These are phyloP conservation scores for Priocnemis perturbator DNA, from an alignment of 2,888 invertebrate genomes.

Conservation along the genomic window DNA sequence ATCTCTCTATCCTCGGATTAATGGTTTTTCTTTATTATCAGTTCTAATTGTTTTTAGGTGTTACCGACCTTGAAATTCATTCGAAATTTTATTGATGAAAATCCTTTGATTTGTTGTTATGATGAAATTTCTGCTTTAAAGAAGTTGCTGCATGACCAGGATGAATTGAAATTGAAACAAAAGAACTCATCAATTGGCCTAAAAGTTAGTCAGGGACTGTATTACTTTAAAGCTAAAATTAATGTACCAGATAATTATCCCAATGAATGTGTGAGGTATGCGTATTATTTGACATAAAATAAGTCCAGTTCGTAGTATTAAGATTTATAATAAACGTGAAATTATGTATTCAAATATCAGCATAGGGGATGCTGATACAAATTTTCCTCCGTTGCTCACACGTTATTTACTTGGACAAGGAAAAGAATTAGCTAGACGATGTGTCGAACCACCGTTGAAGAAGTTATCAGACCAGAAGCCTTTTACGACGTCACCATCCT, in stretches of 20 bases:
- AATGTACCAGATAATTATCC: conserved; percentile 83
- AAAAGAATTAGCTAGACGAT: conserved; percentile 82
- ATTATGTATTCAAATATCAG: conserved; percentile 69
- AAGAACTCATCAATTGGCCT: conserved; percentile 80
- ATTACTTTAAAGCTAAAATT: conserved; percentile 79
- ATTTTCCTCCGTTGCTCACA: conserved; percentile 81
- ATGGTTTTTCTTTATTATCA: neutral
- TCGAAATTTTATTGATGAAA: conserved; percentile 81
- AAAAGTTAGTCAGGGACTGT: conserved; percentile 78
- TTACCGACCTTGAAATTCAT: conserved; percentile 80
- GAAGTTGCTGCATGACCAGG: conserved; percentile 75
- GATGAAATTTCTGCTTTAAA: conserved; percentile 82
- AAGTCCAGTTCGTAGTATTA: neutral
- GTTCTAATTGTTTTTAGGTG: conserved; percentile 70
- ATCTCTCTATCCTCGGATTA: conserved; percentile 2
- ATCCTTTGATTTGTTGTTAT: conserved; percentile 83
- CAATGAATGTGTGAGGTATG: conserved; percentile 75
- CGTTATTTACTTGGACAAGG: conserved; percentile 81
- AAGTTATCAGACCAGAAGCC: conserved; percentile 77
- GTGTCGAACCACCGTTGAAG: conserved; percentile 82
- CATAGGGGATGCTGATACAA: conserved; percentile 79
- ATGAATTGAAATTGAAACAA: conserved; percentile 82
- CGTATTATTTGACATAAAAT: conserved; percentile 24
- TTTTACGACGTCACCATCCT: conserved; percentile 81
- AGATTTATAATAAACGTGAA: too few species aligned